A percentile compares a stretch with the other conserved stretches of the same genome.
Evolutionary conservation across 2,888 invertebrate species (phyloP).

Genomic region (Brenthis hecate): DNA sequence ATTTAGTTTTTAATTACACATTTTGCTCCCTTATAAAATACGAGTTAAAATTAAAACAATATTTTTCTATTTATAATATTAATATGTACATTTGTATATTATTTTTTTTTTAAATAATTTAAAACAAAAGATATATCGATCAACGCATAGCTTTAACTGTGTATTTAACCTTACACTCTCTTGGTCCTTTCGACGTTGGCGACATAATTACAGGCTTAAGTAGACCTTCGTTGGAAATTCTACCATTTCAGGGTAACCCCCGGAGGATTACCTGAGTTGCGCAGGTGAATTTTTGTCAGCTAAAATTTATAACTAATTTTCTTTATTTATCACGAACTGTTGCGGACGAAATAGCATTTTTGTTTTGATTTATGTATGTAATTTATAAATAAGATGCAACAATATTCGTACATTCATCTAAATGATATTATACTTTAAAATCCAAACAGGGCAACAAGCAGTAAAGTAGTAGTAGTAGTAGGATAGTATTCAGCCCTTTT

Average conservation of each 20-base stretch:
- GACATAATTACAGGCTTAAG: constrained; percentile 63
- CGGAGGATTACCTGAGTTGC: constrained; percentile 39
- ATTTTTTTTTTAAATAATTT: no score
- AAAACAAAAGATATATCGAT: not conserved
- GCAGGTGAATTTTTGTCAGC: constrained; percentile 38
- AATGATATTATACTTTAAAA: no score
- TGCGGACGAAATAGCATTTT: constrained; percentile 7
- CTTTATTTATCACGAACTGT: constrained; percentile 25
- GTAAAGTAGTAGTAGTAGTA: no score
- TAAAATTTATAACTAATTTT: constrained; percentile 27
- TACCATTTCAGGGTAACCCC: constrained; percentile 39
- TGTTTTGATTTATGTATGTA: not conserved
- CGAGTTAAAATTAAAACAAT: no score
- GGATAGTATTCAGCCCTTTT: no score
- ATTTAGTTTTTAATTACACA: not conserved
- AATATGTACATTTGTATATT: not conserved
- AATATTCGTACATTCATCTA: no score
- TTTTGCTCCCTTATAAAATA: not conserved
- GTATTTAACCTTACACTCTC: constrained; percentile 33
- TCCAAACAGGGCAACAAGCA: no score
- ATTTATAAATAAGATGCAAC: no score
- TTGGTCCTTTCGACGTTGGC: constrained; percentile 44
- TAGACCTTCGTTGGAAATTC: constrained; percentile 40
- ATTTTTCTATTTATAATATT: not conserved
- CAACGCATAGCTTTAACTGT: constrained; percentile 6